Conservation (phyloP, 2,797 vertebrate genomes). For the Sebastes trivittatus region DNA sequence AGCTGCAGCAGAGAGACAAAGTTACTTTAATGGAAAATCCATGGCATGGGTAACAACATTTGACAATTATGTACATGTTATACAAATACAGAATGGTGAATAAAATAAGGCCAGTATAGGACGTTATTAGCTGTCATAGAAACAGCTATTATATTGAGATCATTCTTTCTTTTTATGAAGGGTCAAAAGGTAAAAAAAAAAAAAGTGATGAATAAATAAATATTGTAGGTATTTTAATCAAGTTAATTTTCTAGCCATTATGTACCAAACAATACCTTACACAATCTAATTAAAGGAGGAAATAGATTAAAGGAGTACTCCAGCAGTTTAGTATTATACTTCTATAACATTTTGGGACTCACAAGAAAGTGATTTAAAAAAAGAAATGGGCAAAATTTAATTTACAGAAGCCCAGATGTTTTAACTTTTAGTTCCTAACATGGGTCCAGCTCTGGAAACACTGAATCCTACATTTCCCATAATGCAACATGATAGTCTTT, state of each 20-base stretch:
- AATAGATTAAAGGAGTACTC: background rate
- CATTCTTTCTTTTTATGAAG: background rate
- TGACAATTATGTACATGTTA: background rate
- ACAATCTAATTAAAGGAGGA: background rate
- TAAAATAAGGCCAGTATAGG: background rate
- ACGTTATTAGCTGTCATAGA: background rate
- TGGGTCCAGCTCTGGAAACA: background rate
- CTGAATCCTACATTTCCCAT: background rate
- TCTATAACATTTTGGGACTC: background rate
- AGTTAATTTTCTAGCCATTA: background rate
- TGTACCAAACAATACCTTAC: background rate
- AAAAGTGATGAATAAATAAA: background rate
- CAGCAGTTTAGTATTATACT: background rate
- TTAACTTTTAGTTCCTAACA: background rate
- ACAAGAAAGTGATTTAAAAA: background rate
- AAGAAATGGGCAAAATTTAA: background rate
- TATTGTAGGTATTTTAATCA: background rate
- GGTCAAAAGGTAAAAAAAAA: no score
- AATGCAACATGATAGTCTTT: background rate
- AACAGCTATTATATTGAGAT: background rate
- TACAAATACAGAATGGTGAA: background rate
- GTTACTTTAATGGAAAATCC: conserved; percentile 38
- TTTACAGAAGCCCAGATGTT: background rate
- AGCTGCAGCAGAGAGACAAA: background rate
- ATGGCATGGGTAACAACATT: background rate